Conservation (phyloP, 2,797 vertebrate species). For the Liasis olivaceus region DNA sequence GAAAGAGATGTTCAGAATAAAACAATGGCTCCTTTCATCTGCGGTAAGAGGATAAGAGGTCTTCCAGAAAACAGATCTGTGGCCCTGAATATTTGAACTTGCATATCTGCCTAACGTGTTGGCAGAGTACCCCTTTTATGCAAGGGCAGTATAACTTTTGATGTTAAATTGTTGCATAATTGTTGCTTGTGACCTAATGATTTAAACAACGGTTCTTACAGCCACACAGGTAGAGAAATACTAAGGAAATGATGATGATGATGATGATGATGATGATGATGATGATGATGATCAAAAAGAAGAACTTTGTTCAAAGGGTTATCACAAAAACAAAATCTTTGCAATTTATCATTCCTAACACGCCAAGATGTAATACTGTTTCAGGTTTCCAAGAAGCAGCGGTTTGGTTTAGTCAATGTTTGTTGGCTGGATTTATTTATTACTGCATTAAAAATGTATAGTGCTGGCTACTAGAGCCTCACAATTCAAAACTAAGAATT, state of each 20-base stretch:
- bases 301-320: constrained; percentile 64
- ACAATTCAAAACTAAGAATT: neutral
- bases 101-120: neutral
- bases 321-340: constrained; percentile 62
- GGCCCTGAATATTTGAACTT: neutral
- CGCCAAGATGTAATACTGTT: constrained; percentile 55
- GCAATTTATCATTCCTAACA: constrained; percentile 57
- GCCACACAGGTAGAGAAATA: constrained; percentile 62
- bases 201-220: constrained; percentile 25
- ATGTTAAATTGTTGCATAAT: neutral
- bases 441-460: neutral
- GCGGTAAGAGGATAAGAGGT: constrained; percentile 15
- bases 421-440: neutral
- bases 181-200: neutral
- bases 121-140: neutral
- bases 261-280: neutral
- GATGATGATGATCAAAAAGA: neutral
- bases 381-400: constrained; percentile 66
- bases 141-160: neutral
- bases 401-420: constrained; percentile 32
- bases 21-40: neutral
- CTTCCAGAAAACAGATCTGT: constrained; percentile 38
- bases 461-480: neutral
- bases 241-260: constrained; percentile 22
- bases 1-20: neutral